Percentiles rank a stretch among this genome's conserved stretches.
Evolutionary conservation across 2,113 vertebrate genomes (phyloP).

Genomic region (Grus americana): DNA sequence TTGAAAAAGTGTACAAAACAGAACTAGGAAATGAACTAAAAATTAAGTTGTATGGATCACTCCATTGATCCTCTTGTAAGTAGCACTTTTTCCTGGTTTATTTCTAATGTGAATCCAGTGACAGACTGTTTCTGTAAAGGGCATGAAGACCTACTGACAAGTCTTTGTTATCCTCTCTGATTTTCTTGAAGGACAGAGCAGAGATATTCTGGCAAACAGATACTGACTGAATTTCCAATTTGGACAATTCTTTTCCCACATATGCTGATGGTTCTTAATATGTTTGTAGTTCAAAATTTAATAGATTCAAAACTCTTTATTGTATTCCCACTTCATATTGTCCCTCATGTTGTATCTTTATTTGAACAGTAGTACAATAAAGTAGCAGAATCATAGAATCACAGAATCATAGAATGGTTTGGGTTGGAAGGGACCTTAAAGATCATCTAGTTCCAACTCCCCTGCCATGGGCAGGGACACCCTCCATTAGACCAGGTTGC

Average conservation of each 20-base stretch:
- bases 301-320: neutral
- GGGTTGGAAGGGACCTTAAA: too few species aligned
- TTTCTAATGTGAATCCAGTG: neutral
- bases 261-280: neutral
- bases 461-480: too few species aligned
- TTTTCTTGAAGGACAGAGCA: neutral
- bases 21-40: neutral
- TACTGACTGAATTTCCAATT: neutral
- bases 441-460: too few species aligned
- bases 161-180: neutral
- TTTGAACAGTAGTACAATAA: neutral
- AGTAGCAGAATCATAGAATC: neutral
- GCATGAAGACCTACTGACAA: neutral
- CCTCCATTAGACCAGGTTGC: too few species aligned
- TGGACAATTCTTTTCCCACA: neutral
- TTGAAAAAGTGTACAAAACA: neutral
- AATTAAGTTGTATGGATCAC: neutral
- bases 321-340: neutral
- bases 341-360: neutral
- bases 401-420: too few species aligned
- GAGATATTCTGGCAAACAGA: neutral
- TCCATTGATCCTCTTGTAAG: neutral
- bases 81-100: neutral
- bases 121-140: neutral
- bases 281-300: neutral